Percentiles rank a stretch among this genome's conserved stretches.
phyloP scores from a whole-genome alignment of 2,797 vertebrate genomes.

The Rhynchonycteris naso region DNA sequence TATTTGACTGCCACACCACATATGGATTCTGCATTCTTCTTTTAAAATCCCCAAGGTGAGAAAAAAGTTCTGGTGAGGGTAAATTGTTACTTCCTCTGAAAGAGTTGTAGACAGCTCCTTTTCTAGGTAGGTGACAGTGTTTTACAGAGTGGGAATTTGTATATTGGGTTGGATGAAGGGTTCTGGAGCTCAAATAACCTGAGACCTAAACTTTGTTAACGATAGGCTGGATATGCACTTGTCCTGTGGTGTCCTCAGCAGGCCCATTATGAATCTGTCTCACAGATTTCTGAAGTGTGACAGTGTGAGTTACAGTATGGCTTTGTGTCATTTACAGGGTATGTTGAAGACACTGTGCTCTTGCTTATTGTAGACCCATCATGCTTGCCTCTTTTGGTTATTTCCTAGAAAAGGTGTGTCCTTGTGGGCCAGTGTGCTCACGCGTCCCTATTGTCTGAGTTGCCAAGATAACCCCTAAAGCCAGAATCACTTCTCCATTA shows the following conservation, averaged over 20 bases:
- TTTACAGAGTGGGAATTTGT: not conserved
- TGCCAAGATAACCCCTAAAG: not conserved
- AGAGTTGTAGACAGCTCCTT: not conserved
- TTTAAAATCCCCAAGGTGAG: not conserved
- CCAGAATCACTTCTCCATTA: not conserved
- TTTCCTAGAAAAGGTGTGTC: not conserved
- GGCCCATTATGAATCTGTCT: not conserved
- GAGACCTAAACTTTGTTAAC: not conserved
- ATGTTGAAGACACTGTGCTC: too few species aligned
- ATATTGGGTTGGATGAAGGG: not conserved
- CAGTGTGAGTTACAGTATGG: too few species aligned
- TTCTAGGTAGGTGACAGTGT: not conserved
- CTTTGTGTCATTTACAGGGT: accelerated
- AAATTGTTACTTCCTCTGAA: not conserved
- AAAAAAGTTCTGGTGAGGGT: not conserved
- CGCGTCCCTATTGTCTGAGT: not conserved
- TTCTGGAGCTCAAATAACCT: not conserved
- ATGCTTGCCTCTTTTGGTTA: not conserved
- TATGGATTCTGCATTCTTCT: not conserved
- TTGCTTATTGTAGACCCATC: not conserved
- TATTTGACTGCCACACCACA: not conserved
- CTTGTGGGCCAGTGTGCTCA: not conserved
- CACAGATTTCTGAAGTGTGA: not conserved
- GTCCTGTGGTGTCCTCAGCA: not conserved
- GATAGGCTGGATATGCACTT: not conserved